Conservation (phyloP, 2,888 invertebrate species). For the Hypolimnas misippus region DNA sequence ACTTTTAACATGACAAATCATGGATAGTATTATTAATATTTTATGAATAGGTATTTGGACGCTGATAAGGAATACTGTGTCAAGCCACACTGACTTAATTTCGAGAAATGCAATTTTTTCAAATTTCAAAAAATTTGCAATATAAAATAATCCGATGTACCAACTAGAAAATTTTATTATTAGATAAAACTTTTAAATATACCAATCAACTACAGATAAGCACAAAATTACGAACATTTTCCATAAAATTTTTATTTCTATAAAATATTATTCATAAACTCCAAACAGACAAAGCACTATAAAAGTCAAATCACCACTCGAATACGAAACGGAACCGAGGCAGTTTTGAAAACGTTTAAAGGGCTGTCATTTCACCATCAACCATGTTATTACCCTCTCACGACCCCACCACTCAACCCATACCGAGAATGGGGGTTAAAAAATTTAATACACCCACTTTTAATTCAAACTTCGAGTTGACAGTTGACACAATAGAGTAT, state of each 20-base stretch:
- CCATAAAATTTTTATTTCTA: no score
- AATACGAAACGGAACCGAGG: conserved; percentile 17
- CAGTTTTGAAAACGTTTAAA: conserved; percentile 51
- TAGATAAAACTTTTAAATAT: no score
- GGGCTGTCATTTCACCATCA: conserved; percentile 62
- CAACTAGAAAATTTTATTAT: no score
- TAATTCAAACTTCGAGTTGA: conserved; percentile 71
- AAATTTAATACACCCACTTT: conserved; percentile 75
- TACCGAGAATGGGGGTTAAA: conserved; percentile 59
- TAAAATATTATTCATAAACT: background rate
- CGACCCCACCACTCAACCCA: conserved; percentile 55
- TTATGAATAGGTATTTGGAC: no score
- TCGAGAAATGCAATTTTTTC: no score
- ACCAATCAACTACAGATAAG: background rate
- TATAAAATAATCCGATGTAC: no score
- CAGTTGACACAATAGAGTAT: conserved; percentile 80
- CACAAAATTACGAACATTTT: no score
- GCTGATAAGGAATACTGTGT: no score
- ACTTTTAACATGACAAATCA: no score
- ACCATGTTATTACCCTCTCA: conserved; percentile 69
- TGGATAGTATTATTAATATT: no score
- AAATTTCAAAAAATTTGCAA: no score
- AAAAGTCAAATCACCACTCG: conserved; percentile 33
- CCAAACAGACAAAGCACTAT: conserved; percentile 9
- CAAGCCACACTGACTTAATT: no score